phyloP scores from a whole-genome alignment of 2,113 vertebrate species.

The Lagopus muta region DNA sequence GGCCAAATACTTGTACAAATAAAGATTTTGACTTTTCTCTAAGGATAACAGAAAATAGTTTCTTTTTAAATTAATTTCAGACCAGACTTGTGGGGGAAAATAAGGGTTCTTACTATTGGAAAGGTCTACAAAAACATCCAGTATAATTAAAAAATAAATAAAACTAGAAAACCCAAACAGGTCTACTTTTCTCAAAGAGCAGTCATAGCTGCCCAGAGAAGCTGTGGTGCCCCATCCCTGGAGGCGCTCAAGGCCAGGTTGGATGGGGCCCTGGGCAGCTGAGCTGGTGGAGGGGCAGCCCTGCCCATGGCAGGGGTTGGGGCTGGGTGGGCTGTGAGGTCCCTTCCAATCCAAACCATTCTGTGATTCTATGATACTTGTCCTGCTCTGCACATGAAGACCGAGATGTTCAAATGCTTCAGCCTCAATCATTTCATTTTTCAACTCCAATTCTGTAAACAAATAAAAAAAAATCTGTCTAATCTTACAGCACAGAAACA shows the following conservation, averaged over 20 bases:
- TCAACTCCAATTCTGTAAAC: not conserved
- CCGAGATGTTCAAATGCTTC: not conserved
- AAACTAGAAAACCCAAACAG: too few species aligned
- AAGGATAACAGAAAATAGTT: not conserved
- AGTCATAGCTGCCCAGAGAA: too few species aligned
- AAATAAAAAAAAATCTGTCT: not conserved
- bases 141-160: not conserved
- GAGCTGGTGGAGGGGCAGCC: too few species aligned
- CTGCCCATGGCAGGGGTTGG: too few species aligned
- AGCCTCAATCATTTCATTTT: not conserved
- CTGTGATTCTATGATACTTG: too few species aligned
- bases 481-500: not conserved
- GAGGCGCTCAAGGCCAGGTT: too few species aligned
- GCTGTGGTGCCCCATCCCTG: too few species aligned
- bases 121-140: not conserved
- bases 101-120: not conserved
- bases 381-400: not conserved
- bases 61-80: not conserved
- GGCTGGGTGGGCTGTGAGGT: too few species aligned
- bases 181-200: too few species aligned
- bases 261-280: too few species aligned
- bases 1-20: not conserved
- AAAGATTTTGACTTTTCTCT: not conserved
- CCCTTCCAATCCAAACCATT: too few species aligned
- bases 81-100: not conserved